Evolutionary conservation across 2,888 invertebrate genomes (phyloP).

Genomic region (Tenthredo scrophulariae): DNA sequence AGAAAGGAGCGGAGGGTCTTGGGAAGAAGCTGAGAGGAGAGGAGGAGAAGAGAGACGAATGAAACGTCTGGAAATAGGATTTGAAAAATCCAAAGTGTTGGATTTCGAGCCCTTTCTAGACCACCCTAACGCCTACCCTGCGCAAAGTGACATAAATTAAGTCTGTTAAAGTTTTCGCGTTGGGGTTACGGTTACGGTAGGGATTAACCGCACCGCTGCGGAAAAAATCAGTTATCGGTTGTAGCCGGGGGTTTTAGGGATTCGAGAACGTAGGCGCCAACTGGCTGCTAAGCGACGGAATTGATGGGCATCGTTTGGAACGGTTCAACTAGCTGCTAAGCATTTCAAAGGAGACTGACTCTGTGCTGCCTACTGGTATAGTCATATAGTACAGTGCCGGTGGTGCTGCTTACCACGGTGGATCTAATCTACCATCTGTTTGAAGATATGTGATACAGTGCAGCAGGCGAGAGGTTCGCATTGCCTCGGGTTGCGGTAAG

Average conservation of each 20-base stretch:
- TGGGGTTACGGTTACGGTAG: conserved; percentile 41
- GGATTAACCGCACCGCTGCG: conserved; percentile 52
- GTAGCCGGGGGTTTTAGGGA: conserved; percentile 43
- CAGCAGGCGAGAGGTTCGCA: background rate
- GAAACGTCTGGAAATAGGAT: background rate
- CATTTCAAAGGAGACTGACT: conserved; percentile 45
- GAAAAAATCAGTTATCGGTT: conserved; percentile 56
- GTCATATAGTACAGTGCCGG: too few relatives aligned
- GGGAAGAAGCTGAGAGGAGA: background rate
- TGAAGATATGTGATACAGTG: conserved; percentile 44
- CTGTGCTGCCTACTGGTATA: background rate
- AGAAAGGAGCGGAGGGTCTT: conserved; percentile 41
- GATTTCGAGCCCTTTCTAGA: background rate
- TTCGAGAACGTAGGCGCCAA: conserved; percentile 45
- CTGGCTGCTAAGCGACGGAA: conserved; percentile 52
- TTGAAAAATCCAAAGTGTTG: background rate
- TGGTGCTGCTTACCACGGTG: conserved; percentile 37
- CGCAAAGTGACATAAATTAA: background rate
- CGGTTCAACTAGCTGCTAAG: conserved; percentile 40
- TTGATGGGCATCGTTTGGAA: conserved; percentile 52
- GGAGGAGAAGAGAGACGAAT: background rate
- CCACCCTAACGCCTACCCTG: background rate
- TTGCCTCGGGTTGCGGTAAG: background rate
- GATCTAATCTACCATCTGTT: conserved; percentile 49
- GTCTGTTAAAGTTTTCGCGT: conserved; percentile 31